Conservation (phyloP, 2,888 invertebrate genomes). For the Rhagophthalmus giganteus region DNA sequence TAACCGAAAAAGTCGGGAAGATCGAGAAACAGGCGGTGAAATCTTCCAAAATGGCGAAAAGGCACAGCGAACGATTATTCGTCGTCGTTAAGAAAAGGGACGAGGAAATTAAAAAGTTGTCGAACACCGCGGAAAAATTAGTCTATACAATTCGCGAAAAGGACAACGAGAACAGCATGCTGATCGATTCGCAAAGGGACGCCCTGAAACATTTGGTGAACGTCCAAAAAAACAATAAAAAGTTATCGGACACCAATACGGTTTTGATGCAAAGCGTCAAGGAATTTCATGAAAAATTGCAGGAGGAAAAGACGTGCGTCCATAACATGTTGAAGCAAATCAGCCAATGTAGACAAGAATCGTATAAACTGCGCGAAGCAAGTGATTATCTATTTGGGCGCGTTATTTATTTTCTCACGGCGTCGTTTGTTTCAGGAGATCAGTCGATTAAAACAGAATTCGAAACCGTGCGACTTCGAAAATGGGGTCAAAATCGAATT, state of each 20-base stretch:
- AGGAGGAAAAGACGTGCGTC: slow-evolving; percentile 1
- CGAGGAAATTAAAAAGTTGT: slow-evolving; percentile 26
- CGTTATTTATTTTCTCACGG: too few relatives aligned
- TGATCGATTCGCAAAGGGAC: slow-evolving; percentile 20
- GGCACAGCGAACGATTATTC: not conserved
- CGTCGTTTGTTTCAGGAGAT: too few relatives aligned
- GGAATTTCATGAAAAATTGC: slow-evolving; percentile 9
- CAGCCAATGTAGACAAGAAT: slow-evolving; percentile 3
- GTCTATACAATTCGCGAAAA: slow-evolving; percentile 23
- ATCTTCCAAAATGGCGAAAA: slow-evolving; percentile 7
- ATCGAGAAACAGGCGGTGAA: slow-evolving; percentile 9
- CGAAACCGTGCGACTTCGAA: too few relatives aligned
- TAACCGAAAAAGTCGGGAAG: slow-evolving; percentile 13
- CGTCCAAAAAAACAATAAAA: slow-evolving; percentile 26
- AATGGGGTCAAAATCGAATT: too few relatives aligned
- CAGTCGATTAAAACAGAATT: too few relatives aligned
- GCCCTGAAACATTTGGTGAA: slow-evolving; percentile 21
- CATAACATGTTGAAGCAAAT: slow-evolving; percentile 9
- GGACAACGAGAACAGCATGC: slow-evolving; percentile 22
- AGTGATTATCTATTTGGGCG: too few relatives aligned
- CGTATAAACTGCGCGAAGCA: slow-evolving; percentile 4
- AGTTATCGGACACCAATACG: slow-evolving; percentile 10
- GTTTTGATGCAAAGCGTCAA: slow-evolving; percentile 6
- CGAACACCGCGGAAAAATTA: slow-evolving; percentile 22
- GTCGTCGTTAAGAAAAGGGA: slow-evolving; percentile 15